Evolutionary conservation across 2,113 vertebrate species (phyloP).

Genomic region (Orycteropus afer): DNA sequence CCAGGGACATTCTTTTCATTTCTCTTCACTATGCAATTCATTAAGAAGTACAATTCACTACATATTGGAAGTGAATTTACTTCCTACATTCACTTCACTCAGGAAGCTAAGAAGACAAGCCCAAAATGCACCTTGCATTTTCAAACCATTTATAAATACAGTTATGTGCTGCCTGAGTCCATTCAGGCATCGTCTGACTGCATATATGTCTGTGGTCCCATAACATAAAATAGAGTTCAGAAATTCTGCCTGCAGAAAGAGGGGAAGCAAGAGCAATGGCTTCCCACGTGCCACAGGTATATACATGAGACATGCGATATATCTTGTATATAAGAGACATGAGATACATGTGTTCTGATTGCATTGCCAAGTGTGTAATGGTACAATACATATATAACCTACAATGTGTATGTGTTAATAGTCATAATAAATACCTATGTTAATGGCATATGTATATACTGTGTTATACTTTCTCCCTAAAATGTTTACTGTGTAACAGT

Average conservation of each 20-base stretch:
- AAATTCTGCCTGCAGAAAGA: background rate
- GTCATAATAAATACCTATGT: background rate
- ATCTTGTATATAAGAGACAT: background rate
- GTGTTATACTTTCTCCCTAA: background rate
- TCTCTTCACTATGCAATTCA: background rate
- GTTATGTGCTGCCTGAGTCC: background rate
- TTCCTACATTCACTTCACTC: slow-evolving; percentile 1
- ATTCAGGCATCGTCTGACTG: background rate
- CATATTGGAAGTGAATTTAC: background rate
- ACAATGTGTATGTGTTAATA: background rate
- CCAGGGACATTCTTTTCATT: background rate
- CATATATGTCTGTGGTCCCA: background rate
- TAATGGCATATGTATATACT: background rate
- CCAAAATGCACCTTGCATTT: background rate
- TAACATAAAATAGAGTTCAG: too few species aligned
- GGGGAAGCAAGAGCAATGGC: background rate
- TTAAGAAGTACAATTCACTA: background rate
- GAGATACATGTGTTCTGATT: too few species aligned
- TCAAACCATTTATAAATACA: background rate
- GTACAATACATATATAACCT: too few species aligned
- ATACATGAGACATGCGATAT: too few species aligned
- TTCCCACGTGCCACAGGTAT: too few species aligned
- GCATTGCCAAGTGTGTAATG: background rate
- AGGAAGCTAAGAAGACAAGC: slow-evolving; percentile 6
- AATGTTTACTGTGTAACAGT: background rate